phyloP scores from a whole-genome alignment of 2,113 vertebrate genomes.

The Gasterosteus nipponicus region DNA sequence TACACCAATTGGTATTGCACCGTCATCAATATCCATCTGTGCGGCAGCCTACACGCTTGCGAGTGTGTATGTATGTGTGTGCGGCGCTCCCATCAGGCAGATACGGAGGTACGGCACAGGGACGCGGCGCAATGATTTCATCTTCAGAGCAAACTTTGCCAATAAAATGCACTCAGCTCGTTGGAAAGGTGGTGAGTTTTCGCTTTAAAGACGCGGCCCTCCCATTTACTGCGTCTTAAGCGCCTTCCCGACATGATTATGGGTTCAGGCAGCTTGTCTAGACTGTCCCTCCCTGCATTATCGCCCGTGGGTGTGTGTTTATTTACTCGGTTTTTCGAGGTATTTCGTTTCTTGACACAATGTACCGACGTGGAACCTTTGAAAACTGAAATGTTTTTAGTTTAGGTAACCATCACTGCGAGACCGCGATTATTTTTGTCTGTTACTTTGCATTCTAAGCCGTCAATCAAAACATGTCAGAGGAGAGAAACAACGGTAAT shows the following conservation, averaged over 20 bases:
- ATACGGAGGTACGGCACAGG: slow-evolving; percentile 9
- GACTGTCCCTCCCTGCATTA: slow-evolving; percentile 13
- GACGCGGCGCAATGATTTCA: slow-evolving; percentile 34
- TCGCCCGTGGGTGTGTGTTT: slow-evolving; percentile 9
- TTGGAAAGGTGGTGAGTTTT: slow-evolving; percentile 23
- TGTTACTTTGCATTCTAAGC: slow-evolving; percentile 8
- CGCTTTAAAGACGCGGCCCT: slow-evolving; percentile 26
- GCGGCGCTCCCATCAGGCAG: slow-evolving; percentile 20
- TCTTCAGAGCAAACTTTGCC: slow-evolving; percentile 45
- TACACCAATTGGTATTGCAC: slow-evolving; percentile 79
- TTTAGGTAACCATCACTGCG: slow-evolving; percentile 21
- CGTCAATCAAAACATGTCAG: slow-evolving; percentile 42
- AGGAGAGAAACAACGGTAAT: slow-evolving; percentile 22
- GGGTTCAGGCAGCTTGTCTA: slow-evolving; percentile 27
- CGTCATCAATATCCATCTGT: slow-evolving; percentile 79
- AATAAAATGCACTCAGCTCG: slow-evolving; percentile 35
- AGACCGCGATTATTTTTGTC: slow-evolving; percentile 36
- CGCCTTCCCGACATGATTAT: slow-evolving; percentile 30
- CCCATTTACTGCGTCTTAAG: slow-evolving; percentile 23
- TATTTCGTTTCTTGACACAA: slow-evolving; percentile 11
- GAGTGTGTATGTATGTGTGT: slow-evolving; percentile 12
- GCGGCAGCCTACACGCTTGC: slow-evolving; percentile 11
- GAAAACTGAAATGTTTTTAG: slow-evolving; percentile 17
- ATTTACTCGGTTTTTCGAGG: slow-evolving; percentile 1
- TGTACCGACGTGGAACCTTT: not conserved